A percentile compares a stretch with the other conserved stretches of the same genome.
Evolutionary conservation across 2,113 vertebrate species (phyloP).

Genomic region (Camelus dromedarius): DNA sequence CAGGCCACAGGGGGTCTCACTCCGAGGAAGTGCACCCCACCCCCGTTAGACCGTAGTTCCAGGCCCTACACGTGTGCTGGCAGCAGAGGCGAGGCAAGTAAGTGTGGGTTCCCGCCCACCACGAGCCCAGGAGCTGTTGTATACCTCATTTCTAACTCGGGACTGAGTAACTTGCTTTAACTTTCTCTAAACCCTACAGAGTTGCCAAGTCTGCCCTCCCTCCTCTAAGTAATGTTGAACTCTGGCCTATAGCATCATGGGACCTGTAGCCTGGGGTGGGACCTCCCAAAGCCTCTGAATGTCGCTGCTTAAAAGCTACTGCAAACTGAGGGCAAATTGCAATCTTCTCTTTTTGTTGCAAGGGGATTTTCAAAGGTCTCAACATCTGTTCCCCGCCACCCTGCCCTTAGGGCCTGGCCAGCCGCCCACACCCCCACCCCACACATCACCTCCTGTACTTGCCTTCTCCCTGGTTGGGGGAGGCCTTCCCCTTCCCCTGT

Average conservation of each 20-base stretch:
- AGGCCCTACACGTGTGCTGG: constrained; percentile 84
- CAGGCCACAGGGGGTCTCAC: background rate
- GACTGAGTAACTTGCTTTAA: constrained; percentile 95
- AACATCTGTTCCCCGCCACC: constrained; percentile 66
- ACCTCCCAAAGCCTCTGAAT: constrained; percentile 85
- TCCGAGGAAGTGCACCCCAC: background rate
- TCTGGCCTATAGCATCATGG: constrained; percentile 89
- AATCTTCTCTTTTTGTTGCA: constrained; percentile 86
- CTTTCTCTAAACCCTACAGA: constrained; percentile 91
- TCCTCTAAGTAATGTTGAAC: constrained; percentile 84
- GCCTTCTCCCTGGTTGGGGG: background rate
- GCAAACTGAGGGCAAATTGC: constrained; percentile 89
- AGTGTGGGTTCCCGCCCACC: constrained; percentile 86
- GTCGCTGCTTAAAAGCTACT: constrained; percentile 89
- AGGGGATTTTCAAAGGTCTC: constrained; percentile 85
- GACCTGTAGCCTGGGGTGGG: constrained; percentile 87
- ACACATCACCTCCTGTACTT: background rate
- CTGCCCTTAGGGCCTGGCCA: constrained; percentile 32
- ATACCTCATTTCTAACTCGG: constrained; percentile 99
- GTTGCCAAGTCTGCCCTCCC: constrained; percentile 92
- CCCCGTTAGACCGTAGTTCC: constrained; percentile 67
- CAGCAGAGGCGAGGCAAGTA: constrained; percentile 87
- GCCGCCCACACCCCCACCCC: background rate
- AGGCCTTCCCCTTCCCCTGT: constrained; percentile 8
- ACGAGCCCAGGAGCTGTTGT: constrained; percentile 92